phyloP scores from a whole-genome alignment of 2,113 vertebrate genomes.

The Ivindomyrus marchei region DNA sequence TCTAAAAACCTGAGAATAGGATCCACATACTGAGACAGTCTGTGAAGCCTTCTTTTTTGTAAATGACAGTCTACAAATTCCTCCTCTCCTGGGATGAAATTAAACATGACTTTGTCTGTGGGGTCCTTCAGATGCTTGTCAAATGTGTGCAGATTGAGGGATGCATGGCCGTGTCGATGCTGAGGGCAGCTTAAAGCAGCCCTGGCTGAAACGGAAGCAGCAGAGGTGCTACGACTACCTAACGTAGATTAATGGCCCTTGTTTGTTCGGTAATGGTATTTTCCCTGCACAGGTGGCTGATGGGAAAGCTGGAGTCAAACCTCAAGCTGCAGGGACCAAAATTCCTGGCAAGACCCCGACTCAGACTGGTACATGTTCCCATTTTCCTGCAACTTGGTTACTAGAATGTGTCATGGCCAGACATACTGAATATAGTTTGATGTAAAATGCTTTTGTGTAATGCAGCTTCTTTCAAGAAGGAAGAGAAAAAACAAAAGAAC shows the following conservation, averaged over 20 bases:
- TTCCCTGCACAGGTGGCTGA: slow-evolving; percentile 11
- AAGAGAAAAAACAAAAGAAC: slow-evolving; percentile 37
- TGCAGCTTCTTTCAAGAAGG: slow-evolving; percentile 64
- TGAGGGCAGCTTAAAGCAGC: background rate
- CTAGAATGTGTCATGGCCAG: background rate
- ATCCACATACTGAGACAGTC: background rate
- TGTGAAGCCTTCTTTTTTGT: background rate
- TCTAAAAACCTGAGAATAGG: background rate
- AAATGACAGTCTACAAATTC: background rate
- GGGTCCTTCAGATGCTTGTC: background rate
- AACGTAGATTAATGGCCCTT: background rate
- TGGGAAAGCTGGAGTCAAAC: slow-evolving; percentile 58
- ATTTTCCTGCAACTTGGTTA: background rate
- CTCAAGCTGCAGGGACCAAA: slow-evolving; percentile 67
- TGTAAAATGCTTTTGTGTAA: slow-evolving; percentile 41
- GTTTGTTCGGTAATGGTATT: background rate
- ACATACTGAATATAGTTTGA: background rate
- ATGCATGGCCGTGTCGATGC: background rate
- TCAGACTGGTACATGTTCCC: slow-evolving; percentile 45
- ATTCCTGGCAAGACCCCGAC: slow-evolving; percentile 71
- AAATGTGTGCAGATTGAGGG: background rate
- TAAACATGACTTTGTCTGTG: background rate
- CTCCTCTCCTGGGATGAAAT: background rate
- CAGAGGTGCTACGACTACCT: background rate
- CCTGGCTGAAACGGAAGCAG: background rate